Conservation (phyloP, 2,797 vertebrate genomes). For the Hydrophis major region DNA sequence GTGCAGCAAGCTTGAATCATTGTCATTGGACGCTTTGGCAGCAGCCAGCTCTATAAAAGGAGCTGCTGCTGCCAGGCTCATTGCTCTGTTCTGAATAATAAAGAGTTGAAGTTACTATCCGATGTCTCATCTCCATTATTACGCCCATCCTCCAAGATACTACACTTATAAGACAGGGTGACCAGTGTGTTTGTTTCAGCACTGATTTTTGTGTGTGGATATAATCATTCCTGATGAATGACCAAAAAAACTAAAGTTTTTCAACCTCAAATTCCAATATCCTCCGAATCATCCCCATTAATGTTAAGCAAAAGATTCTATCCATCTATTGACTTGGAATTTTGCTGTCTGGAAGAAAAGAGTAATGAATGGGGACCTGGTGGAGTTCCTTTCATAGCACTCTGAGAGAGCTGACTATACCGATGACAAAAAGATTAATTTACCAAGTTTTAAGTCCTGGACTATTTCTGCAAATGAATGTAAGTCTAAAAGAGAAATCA, state of each 20-base stretch:
- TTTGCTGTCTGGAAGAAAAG: background rate
- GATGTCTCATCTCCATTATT: too few species aligned
- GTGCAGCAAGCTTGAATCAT: too few species aligned
- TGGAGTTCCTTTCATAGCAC: background rate
- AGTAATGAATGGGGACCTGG: background rate
- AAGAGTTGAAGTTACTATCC: too few species aligned
- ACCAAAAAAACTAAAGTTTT: background rate
- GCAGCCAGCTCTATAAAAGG: too few species aligned
- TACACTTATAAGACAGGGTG: background rate
- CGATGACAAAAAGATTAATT: background rate
- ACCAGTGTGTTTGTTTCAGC: background rate
- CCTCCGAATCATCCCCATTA: background rate
- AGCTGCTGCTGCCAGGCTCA: too few species aligned
- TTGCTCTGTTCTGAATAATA: too few species aligned
- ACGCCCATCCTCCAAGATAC: too few species aligned
- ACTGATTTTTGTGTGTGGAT: background rate
- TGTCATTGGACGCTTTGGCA: too few species aligned
- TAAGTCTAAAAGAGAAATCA: background rate
- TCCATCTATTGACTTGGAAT: background rate
- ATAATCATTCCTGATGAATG: background rate
- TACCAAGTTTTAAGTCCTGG: background rate
- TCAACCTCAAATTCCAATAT: background rate
- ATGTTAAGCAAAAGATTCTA: background rate
- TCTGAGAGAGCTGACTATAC: background rate
- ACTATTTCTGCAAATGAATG: background rate